Percentiles rank a stretch among this genome's conserved stretches.
phyloP scores from a whole-genome alignment of 2,113 vertebrate species.

The Fulmarus glacialis region DNA sequence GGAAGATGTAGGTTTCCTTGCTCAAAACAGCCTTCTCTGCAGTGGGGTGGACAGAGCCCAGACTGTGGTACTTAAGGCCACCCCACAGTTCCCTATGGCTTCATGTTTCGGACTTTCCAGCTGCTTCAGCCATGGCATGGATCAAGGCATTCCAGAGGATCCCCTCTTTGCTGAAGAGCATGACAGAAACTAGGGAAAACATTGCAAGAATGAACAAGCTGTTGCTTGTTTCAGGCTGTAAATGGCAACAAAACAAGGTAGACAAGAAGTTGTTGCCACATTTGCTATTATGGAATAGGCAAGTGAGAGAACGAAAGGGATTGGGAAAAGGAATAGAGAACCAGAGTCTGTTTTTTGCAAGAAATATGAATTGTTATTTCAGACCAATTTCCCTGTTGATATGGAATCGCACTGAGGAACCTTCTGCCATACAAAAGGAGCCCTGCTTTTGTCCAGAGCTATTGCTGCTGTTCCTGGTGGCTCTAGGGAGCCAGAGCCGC shows the following conservation, averaged over 20 bases:
- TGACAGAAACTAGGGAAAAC: background rate
- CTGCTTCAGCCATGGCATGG: background rate
- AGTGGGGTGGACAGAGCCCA: background rate
- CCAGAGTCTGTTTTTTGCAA: background rate
- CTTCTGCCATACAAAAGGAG: background rate
- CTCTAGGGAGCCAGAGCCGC: background rate
- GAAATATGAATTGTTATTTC: background rate
- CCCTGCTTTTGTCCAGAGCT: background rate
- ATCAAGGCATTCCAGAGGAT: background rate
- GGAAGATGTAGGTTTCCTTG: background rate
- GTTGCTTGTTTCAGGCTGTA: background rate
- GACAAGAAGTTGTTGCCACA: background rate
- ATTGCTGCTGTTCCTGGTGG: background rate
- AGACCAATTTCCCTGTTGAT: background rate
- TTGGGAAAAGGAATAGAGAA: background rate
- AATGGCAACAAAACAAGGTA: background rate
- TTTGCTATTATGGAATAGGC: background rate
- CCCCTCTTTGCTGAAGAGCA: background rate
- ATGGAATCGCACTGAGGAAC: accelerated
- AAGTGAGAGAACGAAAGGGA: background rate
- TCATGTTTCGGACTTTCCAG: background rate
- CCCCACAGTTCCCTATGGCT: background rate
- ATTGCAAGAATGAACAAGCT: background rate
- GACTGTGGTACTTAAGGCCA: background rate
- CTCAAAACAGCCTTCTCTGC: background rate